A percentile compares a stretch with the other conserved stretches of the same genome.
Evolutionary conservation across 2,888 invertebrate species (phyloP).

Genomic region (Cheilosia scutellata): DNA sequence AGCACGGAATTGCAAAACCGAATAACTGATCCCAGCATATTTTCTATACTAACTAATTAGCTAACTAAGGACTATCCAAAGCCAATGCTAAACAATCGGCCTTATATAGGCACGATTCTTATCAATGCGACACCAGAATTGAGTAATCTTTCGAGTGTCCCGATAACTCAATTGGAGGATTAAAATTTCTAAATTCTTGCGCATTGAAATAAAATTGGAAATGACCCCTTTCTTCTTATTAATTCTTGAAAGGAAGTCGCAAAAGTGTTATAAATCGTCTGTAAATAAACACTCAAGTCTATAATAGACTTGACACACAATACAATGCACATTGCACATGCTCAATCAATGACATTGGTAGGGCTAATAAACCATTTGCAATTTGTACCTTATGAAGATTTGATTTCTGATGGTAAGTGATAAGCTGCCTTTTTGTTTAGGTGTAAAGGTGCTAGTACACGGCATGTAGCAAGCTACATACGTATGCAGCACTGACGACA

Average conservation of each 20-base stretch:
- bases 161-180: conserved; percentile 8
- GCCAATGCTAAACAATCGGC: background rate
- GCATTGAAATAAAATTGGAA: background rate
- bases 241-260: background rate
- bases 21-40: conserved; percentile 4
- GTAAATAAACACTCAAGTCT: background rate
- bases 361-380: conserved; percentile 1
- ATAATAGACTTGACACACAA: background rate
- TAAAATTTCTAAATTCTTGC: background rate
- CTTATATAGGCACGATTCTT: conserved; percentile 36
- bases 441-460: no score
- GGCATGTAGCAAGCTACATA: no score
- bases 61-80: conserved; percentile 9
- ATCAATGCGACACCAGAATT: conserved; percentile 11
- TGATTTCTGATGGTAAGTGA: background rate
- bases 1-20: background rate
- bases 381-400: background rate
- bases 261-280: background rate
- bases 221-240: background rate
- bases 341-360: background rate
- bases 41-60: background rate
- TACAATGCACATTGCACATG: background rate
- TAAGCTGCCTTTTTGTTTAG: background rate
- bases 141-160: conserved; percentile 8
- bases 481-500: no score